A percentile compares a stretch with the other conserved stretches of the same genome.
Conservation (phyloP, 2,888 invertebrate genomes). For the Ashinkailepas kermadecensis region DNA sequence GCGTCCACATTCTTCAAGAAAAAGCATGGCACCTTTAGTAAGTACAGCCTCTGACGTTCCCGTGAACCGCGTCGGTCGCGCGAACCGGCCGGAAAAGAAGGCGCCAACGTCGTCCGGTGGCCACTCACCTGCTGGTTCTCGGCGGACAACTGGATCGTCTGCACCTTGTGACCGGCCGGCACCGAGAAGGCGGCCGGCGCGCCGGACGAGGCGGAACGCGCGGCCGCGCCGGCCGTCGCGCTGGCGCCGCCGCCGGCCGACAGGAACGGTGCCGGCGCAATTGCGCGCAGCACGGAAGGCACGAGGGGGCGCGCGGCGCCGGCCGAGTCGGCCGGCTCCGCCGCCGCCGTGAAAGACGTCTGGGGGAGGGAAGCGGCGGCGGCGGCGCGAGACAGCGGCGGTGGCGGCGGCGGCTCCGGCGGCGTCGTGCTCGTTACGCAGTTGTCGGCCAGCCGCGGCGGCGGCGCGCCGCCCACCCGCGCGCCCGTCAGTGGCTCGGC, state of each 20-base stretch:
- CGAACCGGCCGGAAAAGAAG: no score
- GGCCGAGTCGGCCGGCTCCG: neutral
- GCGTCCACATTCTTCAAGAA: no score
- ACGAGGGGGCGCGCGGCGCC: neutral
- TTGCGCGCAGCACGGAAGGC: neutral
- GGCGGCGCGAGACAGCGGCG: neutral
- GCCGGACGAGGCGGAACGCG: no score
- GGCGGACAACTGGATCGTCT: neutral
- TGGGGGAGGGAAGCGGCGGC: neutral
- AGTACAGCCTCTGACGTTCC: no score
- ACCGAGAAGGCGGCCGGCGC: neutral
- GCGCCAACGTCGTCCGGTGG: no score
- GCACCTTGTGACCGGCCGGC: neutral
- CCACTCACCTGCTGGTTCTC: conserved; percentile 13
- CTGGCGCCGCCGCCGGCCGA: neutral
- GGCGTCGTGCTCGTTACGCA: conserved; percentile 3
- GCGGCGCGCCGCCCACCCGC: neutral
- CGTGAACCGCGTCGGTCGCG: no score
- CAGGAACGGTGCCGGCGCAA: neutral
- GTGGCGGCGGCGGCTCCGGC: conserved; percentile 3
- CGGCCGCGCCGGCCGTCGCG: neutral
- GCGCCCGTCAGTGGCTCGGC: neutral
- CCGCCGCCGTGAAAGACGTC: conserved; percentile 13
- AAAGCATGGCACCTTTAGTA: no score
- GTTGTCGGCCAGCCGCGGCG: neutral